Percentiles rank a stretch among this genome's conserved stretches.
phyloP scores from a whole-genome alignment of 2,797 vertebrate species.

The Crenuchus spilurus region DNA sequence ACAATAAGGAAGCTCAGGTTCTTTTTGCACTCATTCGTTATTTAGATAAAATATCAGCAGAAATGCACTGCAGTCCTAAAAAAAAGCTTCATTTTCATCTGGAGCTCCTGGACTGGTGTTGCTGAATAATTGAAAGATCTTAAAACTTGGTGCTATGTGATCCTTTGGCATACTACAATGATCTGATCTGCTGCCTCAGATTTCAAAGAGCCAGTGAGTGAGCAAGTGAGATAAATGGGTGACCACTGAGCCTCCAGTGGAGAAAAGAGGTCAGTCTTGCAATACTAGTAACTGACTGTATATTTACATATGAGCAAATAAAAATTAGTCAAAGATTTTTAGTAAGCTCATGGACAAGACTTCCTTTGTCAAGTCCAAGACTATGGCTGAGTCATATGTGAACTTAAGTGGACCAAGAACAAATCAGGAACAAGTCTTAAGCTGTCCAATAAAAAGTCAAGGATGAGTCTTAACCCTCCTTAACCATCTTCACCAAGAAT shows the following conservation, averaged over 20 bases:
- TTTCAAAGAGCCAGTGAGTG: not conserved
- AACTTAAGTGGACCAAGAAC: no score
- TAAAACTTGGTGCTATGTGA: not conserved
- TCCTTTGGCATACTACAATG: not conserved
- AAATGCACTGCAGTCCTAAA: not conserved
- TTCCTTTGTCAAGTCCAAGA: no score
- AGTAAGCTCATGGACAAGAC: no score
- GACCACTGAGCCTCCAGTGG: not conserved
- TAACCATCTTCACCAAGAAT: no score
- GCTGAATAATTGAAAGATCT: slow-evolving; percentile 10
- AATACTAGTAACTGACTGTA: not conserved
- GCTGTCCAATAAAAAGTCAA: no score
- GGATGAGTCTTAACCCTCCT: no score
- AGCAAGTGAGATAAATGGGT: not conserved
- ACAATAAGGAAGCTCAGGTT: not conserved
- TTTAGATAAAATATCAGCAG: not conserved
- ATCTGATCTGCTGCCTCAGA: not conserved
- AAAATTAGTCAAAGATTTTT: not conserved
- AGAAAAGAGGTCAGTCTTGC: not conserved
- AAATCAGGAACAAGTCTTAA: no score
- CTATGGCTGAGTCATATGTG: no score
- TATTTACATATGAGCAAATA: not conserved
- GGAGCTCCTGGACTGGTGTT: not conserved
- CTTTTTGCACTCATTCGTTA: not conserved
- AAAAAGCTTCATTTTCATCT: not conserved